phyloP scores from a whole-genome alignment of 2,113 vertebrate genomes.

The Cyprinus carpio region DNA sequence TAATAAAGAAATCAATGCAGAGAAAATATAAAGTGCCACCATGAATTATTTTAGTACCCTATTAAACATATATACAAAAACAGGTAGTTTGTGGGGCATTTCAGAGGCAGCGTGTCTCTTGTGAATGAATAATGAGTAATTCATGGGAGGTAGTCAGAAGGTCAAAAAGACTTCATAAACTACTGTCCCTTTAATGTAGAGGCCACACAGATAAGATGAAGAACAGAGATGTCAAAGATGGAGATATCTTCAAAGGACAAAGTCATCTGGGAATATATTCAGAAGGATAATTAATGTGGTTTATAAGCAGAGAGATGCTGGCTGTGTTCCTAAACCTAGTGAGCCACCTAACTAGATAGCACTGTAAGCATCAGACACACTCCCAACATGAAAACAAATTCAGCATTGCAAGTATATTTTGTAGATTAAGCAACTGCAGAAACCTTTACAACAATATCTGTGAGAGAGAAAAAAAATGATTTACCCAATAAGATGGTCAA shows the following conservation, averaged over 20 bases:
- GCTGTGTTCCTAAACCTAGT: neutral
- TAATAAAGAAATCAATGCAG: neutral
- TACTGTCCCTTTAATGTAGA: neutral
- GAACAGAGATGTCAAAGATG: neutral
- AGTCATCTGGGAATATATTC: neutral
- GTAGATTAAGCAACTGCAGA: neutral
- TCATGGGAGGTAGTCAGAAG: neutral
- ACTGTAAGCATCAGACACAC: neutral
- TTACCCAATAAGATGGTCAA: neutral
- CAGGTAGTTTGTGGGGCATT: neutral
- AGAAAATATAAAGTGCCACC: too few species aligned
- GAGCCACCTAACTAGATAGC: neutral
- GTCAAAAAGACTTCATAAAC: neutral
- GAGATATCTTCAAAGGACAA: neutral
- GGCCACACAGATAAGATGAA: constrained; percentile 2
- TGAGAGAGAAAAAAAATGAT: neutral
- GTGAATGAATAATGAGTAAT: neutral
- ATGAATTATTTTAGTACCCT: neutral
- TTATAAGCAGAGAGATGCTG: neutral
- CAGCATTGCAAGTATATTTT: neutral
- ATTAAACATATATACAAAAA: too few species aligned
- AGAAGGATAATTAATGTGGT: neutral
- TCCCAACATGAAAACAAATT: neutral
- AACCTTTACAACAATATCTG: neutral
- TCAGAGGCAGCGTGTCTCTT: neutral